phyloP scores from a whole-genome alignment of 2,113 vertebrate genomes.

The Myotis yumanensis region DNA sequence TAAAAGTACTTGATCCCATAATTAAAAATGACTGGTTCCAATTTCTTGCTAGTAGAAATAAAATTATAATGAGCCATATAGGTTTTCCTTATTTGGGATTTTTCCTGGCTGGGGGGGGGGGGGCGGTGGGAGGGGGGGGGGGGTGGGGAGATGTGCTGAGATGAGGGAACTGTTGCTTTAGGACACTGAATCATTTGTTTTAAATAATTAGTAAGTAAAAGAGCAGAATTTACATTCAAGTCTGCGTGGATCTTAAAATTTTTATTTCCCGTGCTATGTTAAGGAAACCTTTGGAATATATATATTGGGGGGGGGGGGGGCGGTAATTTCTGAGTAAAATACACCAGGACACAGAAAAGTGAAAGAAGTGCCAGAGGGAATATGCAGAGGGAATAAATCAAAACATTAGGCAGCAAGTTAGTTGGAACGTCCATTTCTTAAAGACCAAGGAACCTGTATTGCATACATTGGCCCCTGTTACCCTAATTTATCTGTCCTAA shows the following conservation, averaged over 20 bases:
- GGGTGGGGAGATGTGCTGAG: neutral
- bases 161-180: neutral
- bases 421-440: neutral
- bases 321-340: neutral
- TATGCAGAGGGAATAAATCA: neutral
- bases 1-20: neutral
- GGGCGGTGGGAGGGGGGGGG: neutral
- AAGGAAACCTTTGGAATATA: neutral
- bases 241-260: neutral
- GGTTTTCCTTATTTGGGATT: neutral
- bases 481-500: neutral
- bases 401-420: neutral
- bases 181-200: neutral
- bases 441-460: neutral
- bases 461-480: neutral
- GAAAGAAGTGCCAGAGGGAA: neutral
- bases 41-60: neutral
- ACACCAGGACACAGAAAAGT: neutral
- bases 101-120: neutral
- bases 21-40: neutral
- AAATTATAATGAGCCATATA: neutral
- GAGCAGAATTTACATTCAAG: neutral
- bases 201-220: slow-evolving; percentile 37
- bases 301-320: too few species aligned
- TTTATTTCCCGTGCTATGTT: neutral